These are phyloP conservation scores for Motacilla alba DNA, from an alignment of 2,113 vertebrate genomes.

Conservation along the genomic window DNA sequence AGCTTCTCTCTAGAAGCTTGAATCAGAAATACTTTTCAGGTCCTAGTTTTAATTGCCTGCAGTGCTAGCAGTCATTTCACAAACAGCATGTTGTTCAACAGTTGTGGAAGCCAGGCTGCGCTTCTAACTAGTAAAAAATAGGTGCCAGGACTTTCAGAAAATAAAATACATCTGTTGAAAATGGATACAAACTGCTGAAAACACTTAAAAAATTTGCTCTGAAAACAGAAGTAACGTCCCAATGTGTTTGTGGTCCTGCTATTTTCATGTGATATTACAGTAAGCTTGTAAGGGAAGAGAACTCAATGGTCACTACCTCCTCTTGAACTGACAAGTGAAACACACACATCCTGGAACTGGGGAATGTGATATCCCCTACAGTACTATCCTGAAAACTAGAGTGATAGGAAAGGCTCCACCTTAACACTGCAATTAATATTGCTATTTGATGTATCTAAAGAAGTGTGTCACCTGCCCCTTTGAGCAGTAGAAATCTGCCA, in stretches of 20 bases:
- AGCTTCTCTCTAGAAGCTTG: neutral
- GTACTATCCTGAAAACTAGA: neutral
- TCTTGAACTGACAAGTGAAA: neutral
- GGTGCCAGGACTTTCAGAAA: neutral
- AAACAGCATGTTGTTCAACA: neutral
- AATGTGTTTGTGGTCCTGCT: neutral
- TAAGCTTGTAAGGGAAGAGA: accelerated
- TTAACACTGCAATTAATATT: neutral
- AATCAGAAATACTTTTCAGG: constrained; percentile 3
- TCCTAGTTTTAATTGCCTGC: neutral
- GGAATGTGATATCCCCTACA: neutral
- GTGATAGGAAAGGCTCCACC: neutral
- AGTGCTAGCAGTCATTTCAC: neutral
- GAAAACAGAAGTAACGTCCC: neutral
- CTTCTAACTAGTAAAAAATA: neutral
- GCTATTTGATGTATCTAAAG: neutral
- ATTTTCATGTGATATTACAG: neutral
- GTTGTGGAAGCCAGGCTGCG: neutral
- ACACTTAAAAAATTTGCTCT: neutral
- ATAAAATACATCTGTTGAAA: neutral
- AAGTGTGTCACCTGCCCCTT: neutral
- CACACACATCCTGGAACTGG: neutral
- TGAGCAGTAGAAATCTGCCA: neutral
- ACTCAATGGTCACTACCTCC: neutral
- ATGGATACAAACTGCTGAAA: neutral